These are phyloP conservation scores for Microctonus brassicae DNA, from an alignment of 2,888 invertebrate genomes.

Conservation along the genomic window DNA sequence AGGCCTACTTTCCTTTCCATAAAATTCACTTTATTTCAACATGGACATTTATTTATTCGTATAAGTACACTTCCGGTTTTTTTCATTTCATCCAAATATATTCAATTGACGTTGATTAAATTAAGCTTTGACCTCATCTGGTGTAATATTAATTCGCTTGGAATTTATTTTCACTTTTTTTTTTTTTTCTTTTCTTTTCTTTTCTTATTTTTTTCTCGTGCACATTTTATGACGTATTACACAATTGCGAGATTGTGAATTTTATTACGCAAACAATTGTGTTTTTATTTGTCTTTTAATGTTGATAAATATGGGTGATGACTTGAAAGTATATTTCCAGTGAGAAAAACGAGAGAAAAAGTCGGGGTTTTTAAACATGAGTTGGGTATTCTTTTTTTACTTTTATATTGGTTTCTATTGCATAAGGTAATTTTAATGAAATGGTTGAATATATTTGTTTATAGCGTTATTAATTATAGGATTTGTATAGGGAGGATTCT, in stretches of 20 bases:
- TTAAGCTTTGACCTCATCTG: constrained; percentile 26
- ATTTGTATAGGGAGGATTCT: no score
- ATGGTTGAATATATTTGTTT: no score
- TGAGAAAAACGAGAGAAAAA: no score
- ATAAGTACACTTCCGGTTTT: constrained; percentile 28
- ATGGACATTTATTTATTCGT: constrained; percentile 1
- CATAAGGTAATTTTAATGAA: no score
- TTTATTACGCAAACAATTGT: background rate
- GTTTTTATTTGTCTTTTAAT: constrained; percentile 34
- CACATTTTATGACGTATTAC: background rate
- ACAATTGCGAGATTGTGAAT: background rate
- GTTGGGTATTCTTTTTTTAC: no score
- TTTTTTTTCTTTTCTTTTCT: background rate
- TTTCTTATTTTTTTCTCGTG: background rate
- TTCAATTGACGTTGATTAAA: background rate
- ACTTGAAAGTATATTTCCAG: background rate
- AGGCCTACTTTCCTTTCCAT: constrained; percentile 50
- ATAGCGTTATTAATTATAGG: no score
- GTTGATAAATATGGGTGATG: constrained; percentile 23
- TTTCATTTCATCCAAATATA: constrained; percentile 11
- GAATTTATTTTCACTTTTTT: constrained; percentile 1
- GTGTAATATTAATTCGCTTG: background rate
- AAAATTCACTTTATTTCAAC: constrained; percentile 20
- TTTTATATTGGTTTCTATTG: no score
- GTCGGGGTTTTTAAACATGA: no score